Evolutionary conservation across 2,888 invertebrate genomes (phyloP), one percentile per base, ranked within the genome.

Genomic region (Gryllus longicercus): DNA sequence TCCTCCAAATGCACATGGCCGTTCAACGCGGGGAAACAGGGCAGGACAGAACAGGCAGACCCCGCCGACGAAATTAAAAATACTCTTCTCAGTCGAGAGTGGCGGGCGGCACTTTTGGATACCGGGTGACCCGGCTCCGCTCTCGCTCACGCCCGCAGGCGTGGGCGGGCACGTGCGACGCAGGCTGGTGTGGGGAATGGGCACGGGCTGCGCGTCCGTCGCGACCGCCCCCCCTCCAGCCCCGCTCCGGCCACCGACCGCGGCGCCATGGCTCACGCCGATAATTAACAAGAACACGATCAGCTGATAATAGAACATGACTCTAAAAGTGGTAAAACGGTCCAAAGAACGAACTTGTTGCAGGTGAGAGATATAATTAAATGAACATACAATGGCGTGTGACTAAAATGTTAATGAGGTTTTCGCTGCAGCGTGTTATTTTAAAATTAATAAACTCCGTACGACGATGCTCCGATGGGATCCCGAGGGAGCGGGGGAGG

Each of bases 331-430:
- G 63, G 63, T 63, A 63, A 63, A 63, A 63, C 16, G 38, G 38
- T 38, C 63, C 63, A 63, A 38, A 38, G 63, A 63, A 63, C 14
- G 63, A 63, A 63, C 63, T 63, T 63, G 63, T 63, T 63, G 63
- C 63, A 63, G 63, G 63, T 63, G 63, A 63, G 63, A 63, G 63
- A 63, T 63, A n/a, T 63, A 63, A 63, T 63, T 63, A 63, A 63
- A 63, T 63, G 63, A 63, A 63, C 63, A 63, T 63, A 63, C 63
- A 63, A 63, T 63, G n/a, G 63, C 14, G 63, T 63, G n/a, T 63
- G 63, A 63, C 63, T 63, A 63, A 63, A 63, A 63, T 63, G 63
- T 63, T 63, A 63, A 63, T 63, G 63, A 63, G 63, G 12, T 63
- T 63, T 63, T 63, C 63, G 14, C 63, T 63, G 63, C 63, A 63